A percentile compares a stretch with the other conserved stretches of the same genome.
Evolutionary conservation across 1,140 invertebrate species (phyloP).

Genomic region (Bicyclus anynana): DNA sequence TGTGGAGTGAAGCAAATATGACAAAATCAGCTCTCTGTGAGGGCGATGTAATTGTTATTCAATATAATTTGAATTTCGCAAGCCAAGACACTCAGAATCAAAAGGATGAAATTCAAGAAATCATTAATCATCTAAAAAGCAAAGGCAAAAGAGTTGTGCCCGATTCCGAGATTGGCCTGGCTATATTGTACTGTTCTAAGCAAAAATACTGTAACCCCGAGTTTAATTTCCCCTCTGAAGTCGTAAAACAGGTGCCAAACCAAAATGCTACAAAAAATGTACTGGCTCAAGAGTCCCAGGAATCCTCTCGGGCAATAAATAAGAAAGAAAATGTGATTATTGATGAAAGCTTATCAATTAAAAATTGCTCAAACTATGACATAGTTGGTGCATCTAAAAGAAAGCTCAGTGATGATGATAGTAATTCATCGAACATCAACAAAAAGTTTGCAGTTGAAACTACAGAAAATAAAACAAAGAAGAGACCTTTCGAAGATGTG

Average conservation of each 20-base stretch:
- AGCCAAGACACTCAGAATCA: slow-evolving; percentile 71
- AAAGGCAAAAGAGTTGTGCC: slow-evolving; percentile 78
- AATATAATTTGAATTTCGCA: slow-evolving; percentile 57
- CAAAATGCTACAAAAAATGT: slow-evolving; percentile 37
- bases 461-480: slow-evolving; percentile 27
- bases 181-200: slow-evolving; percentile 80
- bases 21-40: slow-evolving; percentile 69
- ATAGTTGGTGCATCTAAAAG: slow-evolving; percentile 39
- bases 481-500: slow-evolving; percentile 43
- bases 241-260: slow-evolving; percentile 45
- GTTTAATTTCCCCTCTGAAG: slow-evolving; percentile 66
- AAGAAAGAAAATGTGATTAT: slow-evolving; percentile 52
- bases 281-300: slow-evolving; percentile 57
- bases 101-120: slow-evolving; percentile 64
- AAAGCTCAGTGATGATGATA: slow-evolving; percentile 41
- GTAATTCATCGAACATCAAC: slow-evolving; percentile 32
- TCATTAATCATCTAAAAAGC: slow-evolving; percentile 66
- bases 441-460: slow-evolving; percentile 36
- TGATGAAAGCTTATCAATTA: slow-evolving; percentile 52
- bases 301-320: slow-evolving; percentile 25
- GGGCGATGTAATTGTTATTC: slow-evolving; percentile 72
- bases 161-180: slow-evolving; percentile 83
- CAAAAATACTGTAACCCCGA: slow-evolving; percentile 82
- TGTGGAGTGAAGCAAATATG: slow-evolving; percentile 68
- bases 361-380: slow-evolving; percentile 20